These are phyloP conservation scores for Candidula unifasciata DNA, from an alignment of 2,888 invertebrate species.

Conservation along the genomic window DNA sequence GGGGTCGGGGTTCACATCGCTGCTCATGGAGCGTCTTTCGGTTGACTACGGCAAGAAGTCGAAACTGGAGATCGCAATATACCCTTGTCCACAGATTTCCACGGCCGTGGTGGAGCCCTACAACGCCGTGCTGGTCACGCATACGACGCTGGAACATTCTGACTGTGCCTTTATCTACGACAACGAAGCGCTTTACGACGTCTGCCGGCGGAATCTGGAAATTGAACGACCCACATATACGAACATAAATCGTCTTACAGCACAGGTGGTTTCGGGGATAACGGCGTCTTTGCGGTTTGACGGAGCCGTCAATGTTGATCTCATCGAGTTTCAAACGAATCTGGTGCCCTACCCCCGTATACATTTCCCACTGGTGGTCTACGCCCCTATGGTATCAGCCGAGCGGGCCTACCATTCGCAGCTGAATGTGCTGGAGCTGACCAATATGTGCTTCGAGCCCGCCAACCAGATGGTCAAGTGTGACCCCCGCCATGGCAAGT, in stretches of 20 bases:
- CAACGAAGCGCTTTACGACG: slow-evolving; percentile 93
- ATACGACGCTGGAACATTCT: slow-evolving; percentile 93
- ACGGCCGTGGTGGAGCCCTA: slow-evolving; percentile 93
- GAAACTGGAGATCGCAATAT: slow-evolving; percentile 50
- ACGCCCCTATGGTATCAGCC: slow-evolving; percentile 93
- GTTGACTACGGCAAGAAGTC: slow-evolving; percentile 50
- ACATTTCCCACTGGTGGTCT: slow-evolving; percentile 90
- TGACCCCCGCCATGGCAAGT: slow-evolving; percentile 76
- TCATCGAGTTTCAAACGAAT: slow-evolving; percentile 80
- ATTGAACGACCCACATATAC: slow-evolving; percentile 91
- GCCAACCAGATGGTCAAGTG: slow-evolving; percentile 75
- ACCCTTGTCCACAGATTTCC: slow-evolving; percentile 48
- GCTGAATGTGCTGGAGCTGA: slow-evolving; percentile 66
- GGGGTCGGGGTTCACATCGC: slow-evolving; percentile 51
- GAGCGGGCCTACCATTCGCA: slow-evolving; percentile 97
- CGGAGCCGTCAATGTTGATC: slow-evolving; percentile 80
- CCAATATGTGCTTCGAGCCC: slow-evolving; percentile 70
- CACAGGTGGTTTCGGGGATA: slow-evolving; percentile 84
- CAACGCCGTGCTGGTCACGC: slow-evolving; percentile 96
- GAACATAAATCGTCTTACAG: slow-evolving; percentile 93
- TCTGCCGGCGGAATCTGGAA: slow-evolving; percentile 87
- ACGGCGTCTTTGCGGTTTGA: slow-evolving; percentile 79
- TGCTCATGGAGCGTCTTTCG: slow-evolving; percentile 49
- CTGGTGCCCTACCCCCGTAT: slow-evolving; percentile 80
- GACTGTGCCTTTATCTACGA: slow-evolving; percentile 98